Percentiles rank a stretch among this genome's conserved stretches.
These are phyloP conservation scores for Dryobates pubescens DNA, from an alignment of 2,797 vertebrate species.

Conservation along the genomic window DNA sequence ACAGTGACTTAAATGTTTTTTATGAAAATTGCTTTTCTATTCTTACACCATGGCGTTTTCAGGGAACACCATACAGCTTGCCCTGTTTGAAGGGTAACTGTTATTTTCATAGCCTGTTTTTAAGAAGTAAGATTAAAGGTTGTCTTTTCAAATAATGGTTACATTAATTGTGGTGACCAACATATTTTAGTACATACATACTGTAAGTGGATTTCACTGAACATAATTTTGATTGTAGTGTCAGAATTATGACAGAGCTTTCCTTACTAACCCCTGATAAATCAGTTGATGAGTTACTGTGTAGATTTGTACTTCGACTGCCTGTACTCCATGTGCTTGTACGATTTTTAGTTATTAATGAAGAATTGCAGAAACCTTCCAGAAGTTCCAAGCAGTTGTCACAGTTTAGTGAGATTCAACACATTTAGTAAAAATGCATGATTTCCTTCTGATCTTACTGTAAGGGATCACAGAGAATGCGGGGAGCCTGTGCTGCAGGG, in stretches of 20 bases:
- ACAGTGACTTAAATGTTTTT: neutral
- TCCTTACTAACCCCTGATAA: neutral
- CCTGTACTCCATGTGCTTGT: neutral
- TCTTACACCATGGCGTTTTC: neutral
- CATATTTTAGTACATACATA: neutral
- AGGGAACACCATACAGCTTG: neutral
- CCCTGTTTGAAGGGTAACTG: neutral
- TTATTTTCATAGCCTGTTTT: neutral
- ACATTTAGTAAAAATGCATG: neutral
- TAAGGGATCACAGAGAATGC: neutral
- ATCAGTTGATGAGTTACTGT: neutral
- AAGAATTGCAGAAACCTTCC: neutral
- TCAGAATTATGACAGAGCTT: neutral
- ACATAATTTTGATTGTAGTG: neutral
- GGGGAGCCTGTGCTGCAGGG: neutral
- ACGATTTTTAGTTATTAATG: neutral
- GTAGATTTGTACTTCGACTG: neutral
- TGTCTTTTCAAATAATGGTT: neutral
- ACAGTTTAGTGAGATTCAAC: neutral
- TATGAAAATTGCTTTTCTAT: neutral
- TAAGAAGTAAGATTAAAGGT: neutral
- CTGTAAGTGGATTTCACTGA: neutral
- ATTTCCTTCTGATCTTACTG: neutral
- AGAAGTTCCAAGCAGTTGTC: neutral
- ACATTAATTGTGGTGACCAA: neutral